Evolutionary conservation across 2,113 vertebrate species (phyloP).

Genomic region (Sprattus sprattus): DNA sequence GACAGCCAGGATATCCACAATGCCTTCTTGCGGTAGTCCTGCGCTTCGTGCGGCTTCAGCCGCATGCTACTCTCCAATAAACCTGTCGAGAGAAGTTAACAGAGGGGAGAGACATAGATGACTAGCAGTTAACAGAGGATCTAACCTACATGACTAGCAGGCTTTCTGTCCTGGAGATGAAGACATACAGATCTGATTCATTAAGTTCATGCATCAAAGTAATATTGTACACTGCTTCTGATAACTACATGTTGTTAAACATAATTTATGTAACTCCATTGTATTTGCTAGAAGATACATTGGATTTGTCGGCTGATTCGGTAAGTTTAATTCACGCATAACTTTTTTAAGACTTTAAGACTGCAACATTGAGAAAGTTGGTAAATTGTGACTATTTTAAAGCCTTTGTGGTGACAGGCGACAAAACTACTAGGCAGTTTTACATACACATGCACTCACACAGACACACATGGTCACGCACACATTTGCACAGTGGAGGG

Average conservation of each 20-base stretch:
- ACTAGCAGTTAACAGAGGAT: neutral
- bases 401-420: neutral
- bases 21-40: constrained; percentile 95
- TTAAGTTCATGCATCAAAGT: neutral
- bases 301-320: neutral
- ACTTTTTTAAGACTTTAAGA: neutral
- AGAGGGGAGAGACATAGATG: neutral
- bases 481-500: neutral
- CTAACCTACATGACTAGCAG: neutral
- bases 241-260: neutral
- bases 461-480: neutral
- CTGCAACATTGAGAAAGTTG: neutral
- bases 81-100: constrained; percentile 73
- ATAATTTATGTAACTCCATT: neutral
- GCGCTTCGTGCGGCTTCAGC: constrained; percentile 98
- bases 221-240: neutral
- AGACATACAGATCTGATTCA: neutral
- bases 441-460: neutral
- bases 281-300: too few species aligned
- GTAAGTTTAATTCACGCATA: neutral
- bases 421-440: neutral
- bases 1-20: constrained; percentile 96
- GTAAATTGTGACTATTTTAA: neutral
- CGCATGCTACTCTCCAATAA: constrained; percentile 96
- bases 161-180: too few species aligned